These are phyloP conservation scores for Hirundichthys speculiger DNA, from an alignment of 2,113 vertebrate genomes.

Conservation along the genomic window DNA sequence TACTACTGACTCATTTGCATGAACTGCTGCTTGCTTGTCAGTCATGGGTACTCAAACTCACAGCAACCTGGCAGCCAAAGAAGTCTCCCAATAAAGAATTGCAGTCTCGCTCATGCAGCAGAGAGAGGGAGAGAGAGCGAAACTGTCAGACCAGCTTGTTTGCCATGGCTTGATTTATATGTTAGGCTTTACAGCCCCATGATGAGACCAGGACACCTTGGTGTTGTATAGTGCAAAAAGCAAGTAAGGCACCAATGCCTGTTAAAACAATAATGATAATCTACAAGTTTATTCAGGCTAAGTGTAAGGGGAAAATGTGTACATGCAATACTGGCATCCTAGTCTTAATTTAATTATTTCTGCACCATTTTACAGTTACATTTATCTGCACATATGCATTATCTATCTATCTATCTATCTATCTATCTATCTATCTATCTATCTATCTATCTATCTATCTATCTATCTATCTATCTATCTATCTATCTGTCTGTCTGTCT, in stretches of 20 bases:
- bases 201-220: slow-evolving; percentile 39
- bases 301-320: slow-evolving; percentile 57
- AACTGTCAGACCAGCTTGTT: neutral
- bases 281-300: slow-evolving; percentile 43
- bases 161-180: no score
- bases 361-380: slow-evolving; percentile 54
- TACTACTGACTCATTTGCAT: slow-evolving; percentile 73
- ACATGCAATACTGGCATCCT: slow-evolving; percentile 34
- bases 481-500: slow-evolving; percentile 19
- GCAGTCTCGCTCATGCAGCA: no score
- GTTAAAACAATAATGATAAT: slow-evolving; percentile 44
- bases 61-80: slow-evolving; percentile 42
- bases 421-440: neutral
- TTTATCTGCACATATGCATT: slow-evolving; percentile 46
- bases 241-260: slow-evolving; percentile 32
- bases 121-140: slow-evolving; percentile 21
- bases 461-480: no score
- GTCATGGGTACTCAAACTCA: slow-evolving; percentile 59
- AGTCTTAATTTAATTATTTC: slow-evolving; percentile 49
- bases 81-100: slow-evolving; percentile 43
- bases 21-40: slow-evolving; percentile 66
- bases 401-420: slow-evolving; percentile 25
- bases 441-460: no score
- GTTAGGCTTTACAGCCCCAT: slow-evolving; percentile 13
- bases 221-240: slow-evolving; percentile 29